Percentiles rank a stretch among this genome's conserved stretches.
phyloP scores from a whole-genome alignment of 2,797 vertebrate genomes.

The Buceros bicornis region DNA sequence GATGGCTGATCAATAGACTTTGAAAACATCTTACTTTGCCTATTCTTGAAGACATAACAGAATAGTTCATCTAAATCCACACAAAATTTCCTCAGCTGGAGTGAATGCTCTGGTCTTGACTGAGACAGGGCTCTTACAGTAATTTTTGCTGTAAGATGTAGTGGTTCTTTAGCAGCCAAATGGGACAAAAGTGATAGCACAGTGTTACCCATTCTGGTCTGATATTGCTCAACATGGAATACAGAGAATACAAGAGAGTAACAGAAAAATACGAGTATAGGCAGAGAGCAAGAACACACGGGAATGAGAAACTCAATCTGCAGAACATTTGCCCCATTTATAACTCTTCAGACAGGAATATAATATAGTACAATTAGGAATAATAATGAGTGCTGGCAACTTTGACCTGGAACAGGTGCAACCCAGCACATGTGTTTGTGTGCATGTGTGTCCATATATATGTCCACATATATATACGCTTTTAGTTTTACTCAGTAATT shows the following conservation, averaged over 20 bases:
- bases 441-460: not conserved
- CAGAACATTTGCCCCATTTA: not conserved
- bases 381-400: not conserved
- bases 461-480: not conserved
- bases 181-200: not conserved
- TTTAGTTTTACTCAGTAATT: not conserved
- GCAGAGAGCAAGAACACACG: not conserved
- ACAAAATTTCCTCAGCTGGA: not conserved
- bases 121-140: not conserved
- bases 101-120: not conserved
- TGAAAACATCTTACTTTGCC: not conserved
- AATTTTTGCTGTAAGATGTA: not conserved
- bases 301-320: not conserved
- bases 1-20: not conserved
- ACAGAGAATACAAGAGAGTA: not conserved
- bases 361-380: not conserved
- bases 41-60: not conserved
- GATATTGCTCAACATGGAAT: not conserved
- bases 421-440: not conserved
- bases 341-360: not conserved
- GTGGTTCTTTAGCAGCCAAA: not conserved
- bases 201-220: not conserved
- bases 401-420: not conserved
- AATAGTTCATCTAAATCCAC: not conserved
- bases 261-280: not conserved